Evolutionary conservation across 2,888 invertebrate genomes (phyloP).

Genomic region (Cacoxenus indagator): DNA sequence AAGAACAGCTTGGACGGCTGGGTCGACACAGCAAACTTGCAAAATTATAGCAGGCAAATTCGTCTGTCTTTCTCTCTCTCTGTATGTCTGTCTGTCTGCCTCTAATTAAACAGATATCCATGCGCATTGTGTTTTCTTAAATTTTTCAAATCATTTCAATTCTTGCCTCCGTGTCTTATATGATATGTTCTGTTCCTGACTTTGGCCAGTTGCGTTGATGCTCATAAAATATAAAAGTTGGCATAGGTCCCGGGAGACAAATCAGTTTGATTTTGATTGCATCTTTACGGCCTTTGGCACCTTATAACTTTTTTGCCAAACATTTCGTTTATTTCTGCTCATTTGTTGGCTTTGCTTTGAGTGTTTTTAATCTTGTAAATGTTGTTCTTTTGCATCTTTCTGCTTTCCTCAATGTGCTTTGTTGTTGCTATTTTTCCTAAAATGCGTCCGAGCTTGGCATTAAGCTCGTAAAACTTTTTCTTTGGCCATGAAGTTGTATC

Average conservation of each 20-base stretch:
- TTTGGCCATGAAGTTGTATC: slow-evolving; percentile 11
- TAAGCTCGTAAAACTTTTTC: slow-evolving; percentile 58
- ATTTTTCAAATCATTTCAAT: slow-evolving; percentile 25
- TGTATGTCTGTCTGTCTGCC: slow-evolving; percentile 38
- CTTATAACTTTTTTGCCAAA: slow-evolving; percentile 49
- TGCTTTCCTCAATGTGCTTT: slow-evolving; percentile 30
- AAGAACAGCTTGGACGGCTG: background rate
- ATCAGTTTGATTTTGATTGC: slow-evolving; percentile 64
- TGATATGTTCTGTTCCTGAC: background rate
- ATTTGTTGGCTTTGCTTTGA: background rate
- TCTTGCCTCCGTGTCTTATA: background rate
- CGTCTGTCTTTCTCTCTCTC: slow-evolving; percentile 2
- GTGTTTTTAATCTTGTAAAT: slow-evolving; percentile 18
- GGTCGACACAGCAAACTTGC: background rate
- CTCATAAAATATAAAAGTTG: slow-evolving; percentile 54
- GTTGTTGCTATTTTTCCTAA: slow-evolving; percentile 35
- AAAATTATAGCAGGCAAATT: slow-evolving; percentile 22
- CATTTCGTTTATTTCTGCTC: slow-evolving; percentile 11
- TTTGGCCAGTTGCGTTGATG: background rate
- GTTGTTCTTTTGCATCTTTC: slow-evolving; percentile 13
- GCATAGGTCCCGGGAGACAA: slow-evolving; percentile 58
- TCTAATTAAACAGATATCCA: slow-evolving; percentile 7
- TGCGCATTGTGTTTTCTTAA: slow-evolving; percentile 42
- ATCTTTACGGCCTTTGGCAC: slow-evolving; percentile 61
- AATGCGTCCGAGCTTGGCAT: slow-evolving; percentile 42